Conservation (phyloP, 2,888 invertebrate species). For the Nemoura dubitans region DNA sequence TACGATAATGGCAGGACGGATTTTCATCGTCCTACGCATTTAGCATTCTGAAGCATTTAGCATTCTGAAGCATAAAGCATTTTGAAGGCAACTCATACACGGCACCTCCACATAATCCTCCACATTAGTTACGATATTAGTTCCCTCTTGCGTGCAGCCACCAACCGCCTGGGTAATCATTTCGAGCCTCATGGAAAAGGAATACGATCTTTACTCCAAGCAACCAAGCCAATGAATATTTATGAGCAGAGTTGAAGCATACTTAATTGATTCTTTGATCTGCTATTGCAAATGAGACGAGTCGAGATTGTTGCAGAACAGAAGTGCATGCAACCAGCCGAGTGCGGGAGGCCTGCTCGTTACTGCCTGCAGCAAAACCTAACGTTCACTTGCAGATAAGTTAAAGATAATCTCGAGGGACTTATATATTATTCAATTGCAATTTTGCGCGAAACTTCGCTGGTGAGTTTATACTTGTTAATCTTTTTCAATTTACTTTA, state of each 20-base stretch:
- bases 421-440: neutral
- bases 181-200: neutral
- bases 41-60: no score
- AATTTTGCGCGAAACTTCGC: neutral
- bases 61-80: no score
- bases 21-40: no score
- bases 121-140: neutral
- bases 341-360: neutral
- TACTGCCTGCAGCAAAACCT: neutral
- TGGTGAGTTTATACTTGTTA: conserved; percentile 12
- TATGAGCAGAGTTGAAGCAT: neutral
- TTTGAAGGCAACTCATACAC: no score
- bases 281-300: neutral
- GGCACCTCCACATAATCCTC: neutral
- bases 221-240: neutral
- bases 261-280: conserved; percentile 12
- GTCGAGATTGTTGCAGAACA: neutral
- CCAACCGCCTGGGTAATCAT: neutral
- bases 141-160: neutral
- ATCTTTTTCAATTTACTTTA: conserved; percentile 3
- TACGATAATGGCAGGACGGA: no score
- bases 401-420: neutral
- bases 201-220: neutral
- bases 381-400: neutral
- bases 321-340: neutral